Percentiles rank a stretch among this genome's conserved stretches.
Conservation (phyloP, 2,888 invertebrate species). For the Melanchra persicariae region DNA sequence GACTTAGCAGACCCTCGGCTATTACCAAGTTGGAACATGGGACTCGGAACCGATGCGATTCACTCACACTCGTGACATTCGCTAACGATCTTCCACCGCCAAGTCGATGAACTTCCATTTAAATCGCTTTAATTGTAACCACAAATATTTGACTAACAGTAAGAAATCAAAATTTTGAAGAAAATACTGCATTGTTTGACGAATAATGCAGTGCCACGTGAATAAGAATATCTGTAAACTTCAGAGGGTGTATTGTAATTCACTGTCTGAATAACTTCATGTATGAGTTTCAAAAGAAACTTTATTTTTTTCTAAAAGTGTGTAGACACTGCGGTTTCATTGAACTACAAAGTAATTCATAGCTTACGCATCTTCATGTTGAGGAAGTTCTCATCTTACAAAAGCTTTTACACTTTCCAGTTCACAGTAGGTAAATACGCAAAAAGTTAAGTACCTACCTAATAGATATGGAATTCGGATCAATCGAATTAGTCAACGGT, state of each 20-base stretch:
- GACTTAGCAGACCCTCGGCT: conserved; percentile 55
- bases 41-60: conserved; percentile 69
- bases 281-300: background rate
- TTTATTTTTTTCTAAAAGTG: background rate
- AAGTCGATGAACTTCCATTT: conserved; percentile 57
- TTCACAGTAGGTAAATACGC: background rate
- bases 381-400: background rate
- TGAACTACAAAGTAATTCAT: background rate
- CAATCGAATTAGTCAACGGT: conserved; percentile 64
- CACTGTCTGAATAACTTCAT: conserved; percentile 4
- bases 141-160: conserved; percentile 45
- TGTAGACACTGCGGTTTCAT: background rate
- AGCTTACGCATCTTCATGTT: background rate
- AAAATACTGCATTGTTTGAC: conserved; percentile 28
- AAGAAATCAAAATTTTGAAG: conserved; percentile 33
- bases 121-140: conserved; percentile 52
- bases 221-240: conserved; percentile 7
- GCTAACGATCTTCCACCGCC: conserved; percentile 54
- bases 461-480: conserved; percentile 58
- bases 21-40: conserved; percentile 40
- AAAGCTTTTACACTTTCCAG: conserved; percentile 6
- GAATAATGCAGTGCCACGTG: conserved; percentile 6
- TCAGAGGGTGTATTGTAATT: conserved; percentile 15
- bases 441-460: conserved; percentile 28
- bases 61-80: conserved; percentile 53